Base-by-base conservation (phyloP, 1,140 invertebrate species). In the Drosophila auraria region DNA sequence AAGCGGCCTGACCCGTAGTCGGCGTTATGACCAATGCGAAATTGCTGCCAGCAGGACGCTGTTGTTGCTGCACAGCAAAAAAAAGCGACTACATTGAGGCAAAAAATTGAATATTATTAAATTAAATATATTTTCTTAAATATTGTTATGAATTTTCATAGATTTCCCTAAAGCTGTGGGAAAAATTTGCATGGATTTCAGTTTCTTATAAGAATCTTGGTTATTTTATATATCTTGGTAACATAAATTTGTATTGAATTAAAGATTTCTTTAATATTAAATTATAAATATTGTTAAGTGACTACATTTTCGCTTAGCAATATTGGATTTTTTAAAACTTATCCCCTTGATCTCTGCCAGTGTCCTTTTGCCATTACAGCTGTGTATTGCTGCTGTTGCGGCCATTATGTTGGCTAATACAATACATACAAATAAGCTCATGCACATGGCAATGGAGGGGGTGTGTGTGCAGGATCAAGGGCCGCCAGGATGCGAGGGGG, bases 341-440 rank as follows among this genome's bases (percentile, higher is more conserved):
- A 12, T 20, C 20, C 5, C 1, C 4, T 8, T 30, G 25, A 15
- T 59, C 44, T 68, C 9, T 71, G 17, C 25, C 42, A 17, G 64
- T 71, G 68, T 27, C 11, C 36, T 15, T 25, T n/a, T 63, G 65
- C 53, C 74, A 69, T 61, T 83, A 73, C 45, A 63, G 44, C 49
- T 73, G 79, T 59, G 17, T 78, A 71, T 49, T 75, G 63, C 40
- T 83, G 65, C 62, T 81, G 73, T 69, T 77, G 65, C 66, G 62
- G 63, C 82, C 79, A 90, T 90, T 91, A 90, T 90, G 84, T 90
- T 89, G 84, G 86, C 84, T 89, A 89, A 89, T 89, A 90, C 81
- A 89, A 90, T 90, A 86, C 86, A 91, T 77, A 91, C 87, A 90
- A 90, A 90, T 91, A 90, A 82, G 86, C 87, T 74, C 70, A 89